Evolutionary conservation across 1,140 invertebrate genomes (phyloP).

Genomic region (Nasonia giraulti): DNA sequence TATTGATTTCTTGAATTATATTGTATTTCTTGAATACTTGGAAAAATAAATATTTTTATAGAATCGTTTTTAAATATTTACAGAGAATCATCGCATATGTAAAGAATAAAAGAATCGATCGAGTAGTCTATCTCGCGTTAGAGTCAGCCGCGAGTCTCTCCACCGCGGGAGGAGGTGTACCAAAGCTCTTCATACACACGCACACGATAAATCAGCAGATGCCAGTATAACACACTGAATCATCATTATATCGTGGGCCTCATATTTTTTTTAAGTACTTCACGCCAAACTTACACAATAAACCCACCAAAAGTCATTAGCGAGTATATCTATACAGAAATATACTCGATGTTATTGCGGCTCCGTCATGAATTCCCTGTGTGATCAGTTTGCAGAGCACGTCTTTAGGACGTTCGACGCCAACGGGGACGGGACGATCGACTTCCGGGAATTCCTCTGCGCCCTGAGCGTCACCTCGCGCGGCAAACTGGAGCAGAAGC

Average conservation of each 20-base stretch:
- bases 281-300: neutral
- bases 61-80: too few species aligned
- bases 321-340: neutral
- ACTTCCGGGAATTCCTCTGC: conserved; percentile 98
- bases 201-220: neutral
- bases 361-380: neutral
- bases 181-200: neutral
- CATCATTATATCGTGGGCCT: neutral
- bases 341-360: neutral
- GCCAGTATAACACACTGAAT: neutral
- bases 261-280: neutral
- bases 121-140: conserved; percentile 12
- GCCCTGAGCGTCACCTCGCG: conserved; percentile 95
- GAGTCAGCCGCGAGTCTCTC: neutral
- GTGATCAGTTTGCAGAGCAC: conserved; percentile 93
- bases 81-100: too few species aligned
- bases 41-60: too few species aligned
- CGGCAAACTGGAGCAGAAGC: conserved; percentile 97
- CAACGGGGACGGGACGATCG: conserved; percentile 97
- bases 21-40: too few species aligned
- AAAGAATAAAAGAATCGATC: neutral
- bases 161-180: neutral
- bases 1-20: too few species aligned
- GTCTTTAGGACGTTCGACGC: conserved; percentile 99
- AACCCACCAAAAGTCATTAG: neutral